phyloP scores from a whole-genome alignment of 30 jellyfish, hydroid and myxozoan genomes.

The Mastigias papua region DNA sequence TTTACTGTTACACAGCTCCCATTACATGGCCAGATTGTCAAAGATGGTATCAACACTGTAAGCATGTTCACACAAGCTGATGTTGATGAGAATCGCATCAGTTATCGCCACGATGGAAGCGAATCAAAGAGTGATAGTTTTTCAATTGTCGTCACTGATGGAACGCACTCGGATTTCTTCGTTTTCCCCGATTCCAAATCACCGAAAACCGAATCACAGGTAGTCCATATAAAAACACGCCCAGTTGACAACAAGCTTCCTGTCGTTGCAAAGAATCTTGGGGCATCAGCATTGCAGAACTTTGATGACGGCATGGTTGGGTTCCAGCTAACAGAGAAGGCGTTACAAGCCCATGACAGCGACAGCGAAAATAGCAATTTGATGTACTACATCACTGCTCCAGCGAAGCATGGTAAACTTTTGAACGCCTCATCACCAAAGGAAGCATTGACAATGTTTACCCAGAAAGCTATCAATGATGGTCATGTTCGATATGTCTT shows the following conservation, averaged over 20 bases:
- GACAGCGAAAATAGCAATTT: conserved; percentile 68
- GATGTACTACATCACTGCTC: conserved; percentile 57
- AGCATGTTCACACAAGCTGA: conserved; percentile 83
- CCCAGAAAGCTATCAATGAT: conserved; percentile 78
- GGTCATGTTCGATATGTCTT: conserved; percentile 72
- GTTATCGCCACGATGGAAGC: conserved; percentile 91
- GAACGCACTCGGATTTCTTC: conserved; percentile 80
- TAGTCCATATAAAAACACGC: conserved; percentile 57
- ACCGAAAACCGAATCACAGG: conserved; percentile 61
- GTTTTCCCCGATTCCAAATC: conserved; percentile 76
- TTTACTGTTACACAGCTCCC: conserved; percentile 84
- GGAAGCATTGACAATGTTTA: conserved; percentile 54
- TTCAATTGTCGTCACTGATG: conserved; percentile 83
- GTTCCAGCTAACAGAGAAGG: conserved; percentile 63
- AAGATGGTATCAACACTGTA: conserved; percentile 50
- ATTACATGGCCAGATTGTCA: conserved; percentile 75
- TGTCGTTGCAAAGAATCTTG: conserved; percentile 76
- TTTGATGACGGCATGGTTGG: conserved; percentile 63
- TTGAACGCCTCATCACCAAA: conserved; percentile 58
- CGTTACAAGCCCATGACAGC: conserved; percentile 78
- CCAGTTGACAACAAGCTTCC: conserved; percentile 89
- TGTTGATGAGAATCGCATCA: conserved; percentile 75
- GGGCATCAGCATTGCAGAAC: conserved; percentile 75
- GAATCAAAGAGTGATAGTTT: conserved; percentile 77
- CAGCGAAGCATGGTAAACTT: conserved; percentile 86